phyloP scores from a whole-genome alignment of 2,888 invertebrate genomes.

The Campoplex capitator region DNA sequence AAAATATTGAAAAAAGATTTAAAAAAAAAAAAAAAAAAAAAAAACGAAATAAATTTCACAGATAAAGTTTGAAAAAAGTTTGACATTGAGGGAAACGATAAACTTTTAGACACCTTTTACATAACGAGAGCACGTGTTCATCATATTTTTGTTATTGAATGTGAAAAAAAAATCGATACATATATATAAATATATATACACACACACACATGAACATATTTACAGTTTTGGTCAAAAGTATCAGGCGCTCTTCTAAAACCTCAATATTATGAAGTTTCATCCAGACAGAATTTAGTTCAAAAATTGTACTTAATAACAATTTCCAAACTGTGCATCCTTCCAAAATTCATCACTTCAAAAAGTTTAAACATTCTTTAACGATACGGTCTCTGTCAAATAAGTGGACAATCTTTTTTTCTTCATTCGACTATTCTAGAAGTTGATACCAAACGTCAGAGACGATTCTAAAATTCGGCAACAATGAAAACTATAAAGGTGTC shows the following conservation, averaged over 20 bases:
- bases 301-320: not conserved
- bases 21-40: not conserved
- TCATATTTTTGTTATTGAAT: conserved; percentile 59
- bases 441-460: not conserved
- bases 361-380: no score
- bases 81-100: conserved; percentile 68
- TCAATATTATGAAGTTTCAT: not conserved
- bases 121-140: conserved; percentile 74
- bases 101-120: conserved; percentile 77
- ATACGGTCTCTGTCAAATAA: no score
- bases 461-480: not conserved
- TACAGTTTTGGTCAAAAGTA: not conserved
- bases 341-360: not conserved
- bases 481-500: not conserved
- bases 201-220: not conserved
- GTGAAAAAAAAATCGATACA: conserved; percentile 27
- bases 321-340: not conserved
- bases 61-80: conserved; percentile 35
- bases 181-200: not conserved
- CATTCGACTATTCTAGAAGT: not conserved
- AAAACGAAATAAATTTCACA: not conserved
- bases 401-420: no score
- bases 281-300: not conserved
- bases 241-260: not conserved
- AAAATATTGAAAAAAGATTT: not conserved